Conservation (phyloP, 2,888 invertebrate genomes). For the Gastracanthus pulcherrimus region DNA sequence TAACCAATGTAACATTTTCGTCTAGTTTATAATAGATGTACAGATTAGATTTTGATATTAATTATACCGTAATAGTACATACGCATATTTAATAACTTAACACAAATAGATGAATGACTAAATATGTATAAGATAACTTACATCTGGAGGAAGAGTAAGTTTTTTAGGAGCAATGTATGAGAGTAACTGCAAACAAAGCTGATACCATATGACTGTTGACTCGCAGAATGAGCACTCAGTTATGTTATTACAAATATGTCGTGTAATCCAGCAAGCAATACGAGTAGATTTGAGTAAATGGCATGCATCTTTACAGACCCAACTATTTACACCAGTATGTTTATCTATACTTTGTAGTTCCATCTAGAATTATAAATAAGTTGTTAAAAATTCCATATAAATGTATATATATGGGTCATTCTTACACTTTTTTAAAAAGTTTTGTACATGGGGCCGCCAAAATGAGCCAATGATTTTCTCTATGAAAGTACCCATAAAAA, state of each 20-base stretch:
- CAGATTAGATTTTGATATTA: too few relatives aligned
- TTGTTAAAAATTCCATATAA: background rate
- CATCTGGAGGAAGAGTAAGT: conserved; percentile 87
- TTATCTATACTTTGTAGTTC: conserved; percentile 91
- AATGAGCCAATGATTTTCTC: too few relatives aligned
- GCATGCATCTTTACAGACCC: conserved; percentile 86
- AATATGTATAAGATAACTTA: too few relatives aligned
- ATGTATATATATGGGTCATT: background rate
- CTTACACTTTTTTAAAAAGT: too few relatives aligned
- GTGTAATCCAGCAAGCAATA: conserved; percentile 84
- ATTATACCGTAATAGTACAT: too few relatives aligned
- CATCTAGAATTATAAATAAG: conserved; percentile 79
- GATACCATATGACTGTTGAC: conserved; percentile 96
- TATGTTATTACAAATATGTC: conserved; percentile 80
- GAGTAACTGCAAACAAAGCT: conserved; percentile 89
- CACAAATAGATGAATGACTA: too few relatives aligned
- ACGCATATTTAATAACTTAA: too few relatives aligned
- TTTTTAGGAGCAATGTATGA: conserved; percentile 88
- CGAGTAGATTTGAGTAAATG: conserved; percentile 88
- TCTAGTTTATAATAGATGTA: too few relatives aligned
- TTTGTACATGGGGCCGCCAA: too few relatives aligned
- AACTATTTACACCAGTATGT: conserved; percentile 88
- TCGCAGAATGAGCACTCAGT: conserved; percentile 94
- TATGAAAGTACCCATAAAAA: too few relatives aligned
- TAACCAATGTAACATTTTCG: too few relatives aligned